Conservation (phyloP, 2,113 vertebrate species). For the Thryonomys swinderianus region DNA sequence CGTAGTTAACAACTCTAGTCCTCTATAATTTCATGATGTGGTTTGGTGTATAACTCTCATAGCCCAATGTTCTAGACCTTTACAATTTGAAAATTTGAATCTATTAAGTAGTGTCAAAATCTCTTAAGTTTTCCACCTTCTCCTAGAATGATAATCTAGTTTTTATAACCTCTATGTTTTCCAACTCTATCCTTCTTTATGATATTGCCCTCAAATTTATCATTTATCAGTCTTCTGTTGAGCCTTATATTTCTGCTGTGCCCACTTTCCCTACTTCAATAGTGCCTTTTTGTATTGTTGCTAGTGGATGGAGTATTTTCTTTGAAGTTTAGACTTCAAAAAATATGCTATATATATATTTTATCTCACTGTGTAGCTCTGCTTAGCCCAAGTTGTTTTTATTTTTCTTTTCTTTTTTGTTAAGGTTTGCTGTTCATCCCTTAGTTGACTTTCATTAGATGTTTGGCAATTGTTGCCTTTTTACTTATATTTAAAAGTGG, state of each 20-base stretch:
- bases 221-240: not conserved
- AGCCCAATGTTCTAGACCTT: not conserved
- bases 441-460: not conserved
- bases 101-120: not conserved
- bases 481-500: not conserved
- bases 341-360: not conserved
- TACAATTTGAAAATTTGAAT: not conserved
- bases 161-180: conserved; percentile 11
- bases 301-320: not conserved
- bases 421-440: not conserved
- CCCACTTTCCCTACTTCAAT: not conserved
- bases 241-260: not conserved
- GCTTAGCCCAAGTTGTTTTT: not conserved
- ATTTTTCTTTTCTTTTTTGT: not conserved
- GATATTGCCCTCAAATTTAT: not conserved
- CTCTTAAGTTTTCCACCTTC: not conserved
- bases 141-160: not conserved
- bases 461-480: not conserved
- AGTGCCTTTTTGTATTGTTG: not conserved
- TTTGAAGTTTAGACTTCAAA: not conserved
- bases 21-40: not conserved
- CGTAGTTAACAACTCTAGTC: not conserved
- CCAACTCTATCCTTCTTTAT: not conserved
- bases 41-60: not conserved
- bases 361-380: not conserved